A percentile compares a stretch with the other conserved stretches of the same genome.
These are phyloP conservation scores for Naja naja DNA, from an alignment of 2,113 vertebrate genomes.

Conservation along the genomic window DNA sequence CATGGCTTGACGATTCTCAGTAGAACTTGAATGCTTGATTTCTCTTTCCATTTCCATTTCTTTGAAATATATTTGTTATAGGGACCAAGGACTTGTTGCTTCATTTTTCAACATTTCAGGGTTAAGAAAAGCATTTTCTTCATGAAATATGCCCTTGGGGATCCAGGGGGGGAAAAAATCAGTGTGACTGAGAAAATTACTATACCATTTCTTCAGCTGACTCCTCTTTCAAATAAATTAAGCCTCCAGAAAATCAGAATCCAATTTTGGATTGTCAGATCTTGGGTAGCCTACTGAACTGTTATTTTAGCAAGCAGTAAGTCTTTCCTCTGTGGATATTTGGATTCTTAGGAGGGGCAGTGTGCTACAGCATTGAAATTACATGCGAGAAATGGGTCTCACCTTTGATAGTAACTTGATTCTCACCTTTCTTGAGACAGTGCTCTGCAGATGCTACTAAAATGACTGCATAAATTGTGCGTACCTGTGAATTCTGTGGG, in stretches of 20 bases:
- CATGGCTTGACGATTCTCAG: conserved; percentile 45
- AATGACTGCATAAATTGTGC: neutral
- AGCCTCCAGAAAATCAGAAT: conserved; percentile 49
- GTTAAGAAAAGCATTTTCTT: conserved; percentile 56
- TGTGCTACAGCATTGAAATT: neutral
- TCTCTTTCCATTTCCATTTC: conserved; percentile 40
- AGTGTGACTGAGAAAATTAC: conserved; percentile 52
- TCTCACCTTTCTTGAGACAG: neutral
- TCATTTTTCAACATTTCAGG: conserved; percentile 57
- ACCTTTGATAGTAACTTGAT: conserved; percentile 5
- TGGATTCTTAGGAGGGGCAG: neutral
- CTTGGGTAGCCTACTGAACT: conserved; percentile 46
- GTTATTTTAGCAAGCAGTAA: conserved; percentile 45
- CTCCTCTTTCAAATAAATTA: conserved; percentile 61
- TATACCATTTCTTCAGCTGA: conserved; percentile 55
- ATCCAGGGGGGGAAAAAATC: rapidly evolving
- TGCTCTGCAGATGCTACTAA: conserved; percentile 14
- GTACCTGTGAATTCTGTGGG: neutral
- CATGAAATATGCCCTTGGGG: conserved; percentile 54
- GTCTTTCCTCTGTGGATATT: conserved; percentile 23
- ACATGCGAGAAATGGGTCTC: neutral
- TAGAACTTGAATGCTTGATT: conserved; percentile 50
- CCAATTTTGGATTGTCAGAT: conserved; percentile 54
- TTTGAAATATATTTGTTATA: conserved; percentile 60
- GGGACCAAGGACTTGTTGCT: conserved; percentile 56